A percentile compares a stretch with the other conserved stretches of the same genome.
Evolutionary conservation across 2,888 invertebrate species (phyloP).

Genomic region (Mesoligia furuncula): DNA sequence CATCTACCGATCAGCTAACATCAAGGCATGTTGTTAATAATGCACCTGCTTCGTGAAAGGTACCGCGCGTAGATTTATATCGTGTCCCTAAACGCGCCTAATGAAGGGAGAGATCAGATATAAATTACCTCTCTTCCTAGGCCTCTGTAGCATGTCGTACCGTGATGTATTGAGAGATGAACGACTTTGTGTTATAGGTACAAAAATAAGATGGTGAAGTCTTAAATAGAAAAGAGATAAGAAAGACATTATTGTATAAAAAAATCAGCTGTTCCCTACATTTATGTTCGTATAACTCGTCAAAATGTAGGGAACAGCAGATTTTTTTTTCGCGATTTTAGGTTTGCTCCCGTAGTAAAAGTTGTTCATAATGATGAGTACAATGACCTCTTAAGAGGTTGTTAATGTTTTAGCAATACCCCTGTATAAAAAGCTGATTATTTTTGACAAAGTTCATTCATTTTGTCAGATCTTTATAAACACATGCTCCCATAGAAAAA

Average conservation of each 20-base stretch:
- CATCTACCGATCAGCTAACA: background rate
- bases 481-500: too few relatives aligned
- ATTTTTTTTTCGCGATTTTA: too few relatives aligned
- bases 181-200: background rate
- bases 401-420: too few relatives aligned
- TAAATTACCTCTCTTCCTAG: constrained; percentile 50
- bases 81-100: constrained; percentile 42
- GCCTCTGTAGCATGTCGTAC: constrained; percentile 13
- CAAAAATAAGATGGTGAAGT: background rate
- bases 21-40: constrained; percentile 15
- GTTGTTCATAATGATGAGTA: too few relatives aligned
- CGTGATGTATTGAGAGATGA: constrained; percentile 27
- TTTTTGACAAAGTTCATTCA: too few relatives aligned
- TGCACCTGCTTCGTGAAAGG: background rate
- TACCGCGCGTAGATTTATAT: constrained; percentile 43
- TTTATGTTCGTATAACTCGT: too few relatives aligned
- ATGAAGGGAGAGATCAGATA: constrained; percentile 42
- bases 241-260: background rate
- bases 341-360: too few relatives aligned
- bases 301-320: too few relatives aligned
- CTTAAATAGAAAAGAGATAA: background rate
- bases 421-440: too few relatives aligned
- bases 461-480: too few relatives aligned
- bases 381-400: too few relatives aligned
- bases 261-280: background rate